Base-by-base conservation (phyloP, 2,888 invertebrate species). In the Lepidochitona cinerea region DNA sequence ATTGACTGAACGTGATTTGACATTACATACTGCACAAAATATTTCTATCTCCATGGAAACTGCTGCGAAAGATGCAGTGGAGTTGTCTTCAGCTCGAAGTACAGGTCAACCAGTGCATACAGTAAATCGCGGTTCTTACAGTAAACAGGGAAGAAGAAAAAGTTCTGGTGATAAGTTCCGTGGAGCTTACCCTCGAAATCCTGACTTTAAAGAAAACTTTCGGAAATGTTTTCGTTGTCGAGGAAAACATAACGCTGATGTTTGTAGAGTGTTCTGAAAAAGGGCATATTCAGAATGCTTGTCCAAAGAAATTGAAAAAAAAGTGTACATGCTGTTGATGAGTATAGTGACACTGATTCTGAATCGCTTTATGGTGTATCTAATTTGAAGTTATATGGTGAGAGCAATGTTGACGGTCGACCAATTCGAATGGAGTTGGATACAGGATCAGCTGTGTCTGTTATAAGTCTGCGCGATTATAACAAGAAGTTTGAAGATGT, bases 401-500 rank as follows among this genome's bases (percentile, higher is more conserved):
- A 23, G 9, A 54, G 59, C 23, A 23, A n/a, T 32, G 65, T 32
- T 65, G 65, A 7, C 23, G 75, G 74, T 0, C 67, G 64, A 41
- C 1, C 14, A 4, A 0, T 75, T 0, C 68, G 68, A 12, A 80
- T 77, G 79, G 79, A 81, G 72, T 36, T 81, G 5, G 80, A 79
- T 49, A 54, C 54, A 23, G 70, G 70, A 32, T 70, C 70, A 0
- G 70, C 53, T 12, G 35, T 53, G 14, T 65, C 65, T 32, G 65
- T 65, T 5, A 65, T 65, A 9, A 65, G 23, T 14, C 14, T 32
- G 33, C 65, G 33, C 32, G 65, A 65, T 33, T 65, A 32, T 23
- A 32, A 33, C 12, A 23, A 7, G 32, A 33, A 35, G 33, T 65
- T 65, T 23, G 23, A 14, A 9, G 36, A 65, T 6, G 5, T 65